Evolutionary conservation across 2,888 invertebrate species (phyloP).

Genomic region (Hydroisotoma schaefferi): DNA sequence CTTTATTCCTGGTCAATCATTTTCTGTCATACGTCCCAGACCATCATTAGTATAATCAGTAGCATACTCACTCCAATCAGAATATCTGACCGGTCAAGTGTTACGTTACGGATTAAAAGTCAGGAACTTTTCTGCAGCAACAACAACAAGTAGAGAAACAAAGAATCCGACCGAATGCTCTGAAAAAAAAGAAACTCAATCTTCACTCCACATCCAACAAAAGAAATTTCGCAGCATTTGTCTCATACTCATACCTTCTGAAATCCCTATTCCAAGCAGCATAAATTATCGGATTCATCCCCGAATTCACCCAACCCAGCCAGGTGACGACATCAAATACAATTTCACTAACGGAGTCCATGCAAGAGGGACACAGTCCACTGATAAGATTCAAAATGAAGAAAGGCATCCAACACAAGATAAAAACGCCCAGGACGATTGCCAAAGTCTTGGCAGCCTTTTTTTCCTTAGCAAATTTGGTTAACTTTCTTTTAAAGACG

Average conservation of each 20-base stretch:
- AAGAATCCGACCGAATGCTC: slow-evolving; percentile 1
- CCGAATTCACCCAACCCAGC: slow-evolving; percentile 92
- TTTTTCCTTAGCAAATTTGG: slow-evolving; percentile 93
- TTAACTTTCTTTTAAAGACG: slow-evolving; percentile 82
- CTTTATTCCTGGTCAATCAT: no score
- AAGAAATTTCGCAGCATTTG: no score
- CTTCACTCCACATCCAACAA: no score
- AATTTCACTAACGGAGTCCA: no score
- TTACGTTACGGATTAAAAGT: no score
- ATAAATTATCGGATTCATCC: slow-evolving; percentile 96
- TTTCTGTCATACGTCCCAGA: no score
- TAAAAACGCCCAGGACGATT: slow-evolving; percentile 95
- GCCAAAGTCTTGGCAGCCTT: slow-evolving; percentile 95
- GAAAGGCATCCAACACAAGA: slow-evolving; percentile 95
- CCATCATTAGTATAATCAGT: no score
- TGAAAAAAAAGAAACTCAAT: no score
- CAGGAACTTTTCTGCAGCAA: background rate
- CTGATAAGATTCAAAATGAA: slow-evolving; percentile 89
- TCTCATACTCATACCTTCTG: slow-evolving; percentile 78
- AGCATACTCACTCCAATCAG: no score
- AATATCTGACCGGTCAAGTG: no score
- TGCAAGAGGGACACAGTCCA: slow-evolving; percentile 81
- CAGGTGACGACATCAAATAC: slow-evolving; percentile 85
- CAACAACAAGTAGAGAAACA: slow-evolving; percentile 1
- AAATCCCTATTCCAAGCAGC: slow-evolving; percentile 96